phyloP scores from a whole-genome alignment of 2,888 invertebrate species.

The Drosophila diplacantha region DNA sequence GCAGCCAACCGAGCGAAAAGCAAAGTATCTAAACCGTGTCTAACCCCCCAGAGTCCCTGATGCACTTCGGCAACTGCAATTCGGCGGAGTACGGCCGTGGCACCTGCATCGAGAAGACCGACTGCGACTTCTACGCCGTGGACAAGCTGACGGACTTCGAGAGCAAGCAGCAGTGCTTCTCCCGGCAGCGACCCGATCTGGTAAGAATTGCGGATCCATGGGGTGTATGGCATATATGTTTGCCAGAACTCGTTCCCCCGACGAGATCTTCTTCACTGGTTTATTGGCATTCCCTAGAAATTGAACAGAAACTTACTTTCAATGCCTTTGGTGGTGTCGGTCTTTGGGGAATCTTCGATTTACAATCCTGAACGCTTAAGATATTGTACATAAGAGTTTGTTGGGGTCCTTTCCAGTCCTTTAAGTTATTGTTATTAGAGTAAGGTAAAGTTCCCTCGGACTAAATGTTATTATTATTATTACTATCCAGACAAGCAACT shows the following conservation, averaged over 20 bases:
- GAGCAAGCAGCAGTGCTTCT: slow-evolving; percentile 35
- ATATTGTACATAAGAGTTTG: background rate
- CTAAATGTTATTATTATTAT: no score
- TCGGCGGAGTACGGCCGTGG: slow-evolving; percentile 43
- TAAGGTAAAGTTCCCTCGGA: no score
- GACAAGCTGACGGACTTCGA: slow-evolving; percentile 20
- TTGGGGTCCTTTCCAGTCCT: background rate
- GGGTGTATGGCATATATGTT: background rate
- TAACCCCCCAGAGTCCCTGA: slow-evolving; percentile 16
- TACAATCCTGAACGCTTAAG: background rate
- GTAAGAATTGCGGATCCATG: slow-evolving; percentile 29
- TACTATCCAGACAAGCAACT: no score
- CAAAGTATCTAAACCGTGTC: background rate
- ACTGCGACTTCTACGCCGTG: slow-evolving; percentile 40
- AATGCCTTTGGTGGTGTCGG: no score
- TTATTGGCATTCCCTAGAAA: background rate
- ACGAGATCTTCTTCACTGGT: slow-evolving; percentile 6
- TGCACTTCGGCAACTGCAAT: slow-evolving; percentile 49
- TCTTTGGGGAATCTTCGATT: background rate
- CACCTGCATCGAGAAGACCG: slow-evolving; percentile 32
- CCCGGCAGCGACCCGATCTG: slow-evolving; percentile 48
- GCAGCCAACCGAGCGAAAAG: accelerated
- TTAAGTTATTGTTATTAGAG: no score
- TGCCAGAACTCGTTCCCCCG: no score
- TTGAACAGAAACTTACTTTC: background rate